Conservation (phyloP, 1,140 invertebrate species). For the Drosophila subpulchrella region DNA sequence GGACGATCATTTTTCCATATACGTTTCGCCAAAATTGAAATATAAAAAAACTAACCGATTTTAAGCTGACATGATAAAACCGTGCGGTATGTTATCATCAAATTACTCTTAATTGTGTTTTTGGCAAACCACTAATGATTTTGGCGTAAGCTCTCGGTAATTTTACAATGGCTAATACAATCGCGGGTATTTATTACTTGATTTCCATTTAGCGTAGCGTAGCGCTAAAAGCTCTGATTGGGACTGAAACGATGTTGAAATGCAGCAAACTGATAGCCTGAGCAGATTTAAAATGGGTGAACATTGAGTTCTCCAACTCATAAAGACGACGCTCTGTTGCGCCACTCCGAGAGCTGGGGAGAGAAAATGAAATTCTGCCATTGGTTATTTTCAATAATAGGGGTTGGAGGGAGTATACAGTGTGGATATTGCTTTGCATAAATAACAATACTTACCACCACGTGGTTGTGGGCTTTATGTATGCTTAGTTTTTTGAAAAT, state of each 20-base stretch:
- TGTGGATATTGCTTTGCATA: constrained; percentile 10
- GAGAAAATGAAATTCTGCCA: constrained; percentile 6
- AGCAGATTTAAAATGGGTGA: constrained; percentile 2
- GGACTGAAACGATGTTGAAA: constrained; percentile 18
- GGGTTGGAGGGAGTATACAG: constrained; percentile 19
- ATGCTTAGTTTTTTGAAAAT: too few relatives aligned
- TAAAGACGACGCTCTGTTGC: constrained; percentile 3
- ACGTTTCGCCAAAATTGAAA: background rate
- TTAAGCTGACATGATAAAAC: background rate
- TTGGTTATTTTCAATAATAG: constrained; percentile 12
- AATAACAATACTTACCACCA: constrained; percentile 18
- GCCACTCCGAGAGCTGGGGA: constrained; percentile 15
- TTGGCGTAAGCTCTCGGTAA: background rate
- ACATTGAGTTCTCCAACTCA: background rate
- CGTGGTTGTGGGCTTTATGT: constrained; percentile 14
- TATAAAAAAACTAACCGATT: background rate
- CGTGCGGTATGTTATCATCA: background rate
- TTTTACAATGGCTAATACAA: background rate
- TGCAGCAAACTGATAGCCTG: too few relatives aligned
- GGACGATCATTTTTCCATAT: too few relatives aligned
- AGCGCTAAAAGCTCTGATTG: constrained; percentile 16
- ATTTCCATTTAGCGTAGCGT: constrained; percentile 7
- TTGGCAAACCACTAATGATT: background rate
- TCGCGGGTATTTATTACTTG: constrained; percentile 3
- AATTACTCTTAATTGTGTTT: background rate